Base-by-base conservation (phyloP, 2,888 invertebrate genomes). In the Branchellion lobata region DNA sequence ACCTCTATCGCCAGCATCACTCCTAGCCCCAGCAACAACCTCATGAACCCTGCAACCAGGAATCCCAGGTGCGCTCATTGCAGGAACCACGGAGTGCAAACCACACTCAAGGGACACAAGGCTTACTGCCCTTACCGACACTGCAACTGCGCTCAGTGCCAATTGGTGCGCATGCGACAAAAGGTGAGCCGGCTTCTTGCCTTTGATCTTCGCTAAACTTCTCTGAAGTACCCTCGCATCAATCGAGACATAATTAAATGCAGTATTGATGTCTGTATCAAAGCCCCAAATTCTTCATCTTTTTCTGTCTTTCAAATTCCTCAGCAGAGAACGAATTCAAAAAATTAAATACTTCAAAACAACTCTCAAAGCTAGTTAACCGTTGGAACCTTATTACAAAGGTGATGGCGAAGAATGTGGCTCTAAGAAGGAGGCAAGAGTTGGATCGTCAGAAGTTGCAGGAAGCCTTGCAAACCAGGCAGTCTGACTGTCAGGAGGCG, bases 11-110 rank as follows among this genome's bases (percentile, higher is more conserved):
- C 61, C 31, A 76, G n/a, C 53, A 21, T 3, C 76, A n/a, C n/a
- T n/a, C n/a, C n/a, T n/a, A n/a, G n/a, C n/a, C n/a, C n/a, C n/a
- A n/a, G n/a, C n/a, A n/a, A n/a, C n/a, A n/a, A n/a, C n/a, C n/a
- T n/a, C n/a, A n/a, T n/a, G n/a, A 29, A 57, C 24, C 61, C 61
- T 14, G 61, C 77, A 18, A 77, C 53, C 53, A 33, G 77, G 18
- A 79, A 79, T 33, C 79, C 79, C 0, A 33, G 79, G 36, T 80
- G 80, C n/a, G 80, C 80, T 29, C 80, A 74, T 69, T 80, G 80
- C 72, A 61, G 80, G 31, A 80, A 80, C 61, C 80, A 80, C 40
- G 80, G 80, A 1, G 65, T 77, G 24, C 77, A 80, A 75, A 77
- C 77, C 31, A 76, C 80, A 27, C 61, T 80, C 69, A 80, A 80